Base-by-base conservation (phyloP, 2,888 invertebrate species). In the Lasioglossum villosulum region DNA sequence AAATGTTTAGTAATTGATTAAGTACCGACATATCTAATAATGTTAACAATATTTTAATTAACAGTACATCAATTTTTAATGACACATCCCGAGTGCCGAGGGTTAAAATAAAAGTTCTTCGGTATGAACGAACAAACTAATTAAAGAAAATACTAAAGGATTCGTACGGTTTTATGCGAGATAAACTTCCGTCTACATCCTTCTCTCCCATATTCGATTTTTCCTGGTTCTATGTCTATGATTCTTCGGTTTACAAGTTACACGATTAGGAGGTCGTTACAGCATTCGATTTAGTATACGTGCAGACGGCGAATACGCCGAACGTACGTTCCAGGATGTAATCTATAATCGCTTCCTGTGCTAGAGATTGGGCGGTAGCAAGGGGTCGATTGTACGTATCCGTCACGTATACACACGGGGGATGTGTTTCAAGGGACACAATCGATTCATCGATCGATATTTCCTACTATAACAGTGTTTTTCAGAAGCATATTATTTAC, bases 281-380 rank as follows among this genome's bases (percentile, higher is more conserved):
- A 86, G 86, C 76, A 90, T 88, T 88, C 88, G 86, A 90, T 91
- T 90, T 85, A 87, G 88, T 87, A 88, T 86, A 88, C 85, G 84
- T 73, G 78, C 85, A 84, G 84, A 77, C 86, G 78, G 83, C 91
- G 88, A 86, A 83, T 86, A 79, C 79, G 81, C 76, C 82, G 88
- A 86, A 89, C 86, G 90, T 91, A 90, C 90, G 92, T 90, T 92
- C 91, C 93, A 93, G 93, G 93, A 93, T 93, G 93, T 93, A 92
- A 92, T 93, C 93, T 91, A 93, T 93, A 93, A 93, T 93, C 91
- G 92, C 91, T 93, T 93, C 93, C 93, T 93, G 93, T 91, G 89
- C 91, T 89, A 89, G 91, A 90, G 92, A 90, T 91, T 90, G 92
- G 90, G 90, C 91, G 86, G 85, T 84, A 84, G 90, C 84, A 91